Base-by-base conservation (phyloP, 2,888 invertebrate species). In the Galerucella calmariensis region DNA sequence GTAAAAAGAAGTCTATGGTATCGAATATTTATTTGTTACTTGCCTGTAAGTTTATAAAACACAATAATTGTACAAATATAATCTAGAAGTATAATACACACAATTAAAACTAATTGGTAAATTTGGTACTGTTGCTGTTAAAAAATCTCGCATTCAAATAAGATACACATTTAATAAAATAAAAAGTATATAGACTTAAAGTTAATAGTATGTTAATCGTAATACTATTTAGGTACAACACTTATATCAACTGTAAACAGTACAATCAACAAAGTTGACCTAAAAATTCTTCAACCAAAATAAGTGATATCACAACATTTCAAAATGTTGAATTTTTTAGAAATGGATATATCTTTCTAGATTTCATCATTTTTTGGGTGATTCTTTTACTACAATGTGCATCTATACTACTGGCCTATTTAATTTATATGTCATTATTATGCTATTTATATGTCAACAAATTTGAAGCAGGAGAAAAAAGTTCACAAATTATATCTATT, bases 11-110 rank as follows among this genome's bases (percentile, higher is more conserved):
- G n/a, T 51, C 6, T n/a, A 51, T 51, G 51, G 12, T 51, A 51
- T 51, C 6, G 51, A 51, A 51, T 51, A 51, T 51, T 51, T 51
- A 51, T 51, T 51, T 51, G n/a, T 51, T n/a, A n/a, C 51, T n/a
- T 51, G n/a, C n/a, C 6, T 14, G 14, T 51, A n/a, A n/a, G 8
- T 51, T 6, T 48, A 14, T 48, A 48, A 14, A 48, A 1, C 14
- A 48, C 48, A 48, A 20, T 20, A 20, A n/a, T 51, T n/a, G n/a
- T 51, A 14, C 14, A 51, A 51, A 51, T 51, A 51, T 51, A n/a
- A 6, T 51, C 35, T 41, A 41, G 35, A 41, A 41, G 35, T 41
- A 41, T n/a, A 51, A 51, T 51, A n/a, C n/a, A 51, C n/a, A 51
- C 8, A 51, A n/a, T n/a, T n/a, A n/a, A 14, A n/a, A 51, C 6